Evolutionary conservation across 30 jellyfish, hydroid and myxozoan species (phyloP).

Genomic region (Turritopsis rubra): DNA sequence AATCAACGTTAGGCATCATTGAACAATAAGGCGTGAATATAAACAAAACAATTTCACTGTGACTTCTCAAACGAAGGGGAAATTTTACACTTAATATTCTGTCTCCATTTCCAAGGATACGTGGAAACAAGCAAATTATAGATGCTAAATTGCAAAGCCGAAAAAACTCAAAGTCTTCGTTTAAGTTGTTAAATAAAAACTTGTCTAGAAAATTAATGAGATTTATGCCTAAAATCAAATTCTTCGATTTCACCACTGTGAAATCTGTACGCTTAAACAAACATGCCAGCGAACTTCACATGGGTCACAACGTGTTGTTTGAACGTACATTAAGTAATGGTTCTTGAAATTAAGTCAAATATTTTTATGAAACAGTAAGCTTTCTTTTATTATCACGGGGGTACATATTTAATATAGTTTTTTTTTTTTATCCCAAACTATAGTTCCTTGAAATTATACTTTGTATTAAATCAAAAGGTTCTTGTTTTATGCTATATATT

Average conservation of each 20-base stretch:
- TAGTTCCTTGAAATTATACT: neutral
- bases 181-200: too few relatives aligned
- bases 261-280: neutral
- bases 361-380: neutral
- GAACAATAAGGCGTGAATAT: neutral
- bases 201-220: too few relatives aligned
- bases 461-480: too few relatives aligned
- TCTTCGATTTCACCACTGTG: neutral
- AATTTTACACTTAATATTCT: neutral
- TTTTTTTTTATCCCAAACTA: too few relatives aligned
- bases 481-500: too few relatives aligned
- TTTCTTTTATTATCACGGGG: neutral
- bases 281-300: neutral
- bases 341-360: neutral
- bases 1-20: slow-evolving; percentile 2
- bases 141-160: too few relatives aligned
- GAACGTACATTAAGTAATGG: neutral
- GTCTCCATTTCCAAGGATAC: neutral
- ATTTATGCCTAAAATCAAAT: neutral
- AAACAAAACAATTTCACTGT: neutral
- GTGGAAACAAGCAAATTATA: too few relatives aligned
- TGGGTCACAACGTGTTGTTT: neutral
- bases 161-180: too few relatives aligned
- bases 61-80: neutral
- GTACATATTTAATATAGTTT: neutral